Evolutionary conservation across 1,140 invertebrate genomes (phyloP).

Genomic region (Drosophila lowei): DNA sequence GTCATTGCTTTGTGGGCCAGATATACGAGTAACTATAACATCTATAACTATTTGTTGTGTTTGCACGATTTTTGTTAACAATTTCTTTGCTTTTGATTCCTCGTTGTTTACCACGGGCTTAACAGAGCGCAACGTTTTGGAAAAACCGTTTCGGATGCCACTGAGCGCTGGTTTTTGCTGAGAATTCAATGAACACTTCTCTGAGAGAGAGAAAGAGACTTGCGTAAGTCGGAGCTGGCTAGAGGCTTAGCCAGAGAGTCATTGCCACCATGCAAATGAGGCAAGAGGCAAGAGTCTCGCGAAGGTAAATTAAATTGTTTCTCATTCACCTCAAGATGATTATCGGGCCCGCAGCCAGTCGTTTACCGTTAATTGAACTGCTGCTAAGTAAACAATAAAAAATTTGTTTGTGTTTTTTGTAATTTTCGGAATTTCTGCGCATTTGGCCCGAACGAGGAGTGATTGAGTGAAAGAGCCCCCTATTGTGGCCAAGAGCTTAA

Average conservation of each 20-base stretch:
- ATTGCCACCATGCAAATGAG: constrained; percentile 74
- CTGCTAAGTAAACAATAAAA: constrained; percentile 41
- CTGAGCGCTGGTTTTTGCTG: constrained; percentile 16
- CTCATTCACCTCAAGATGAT: constrained; percentile 49
- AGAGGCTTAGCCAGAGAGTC: too few species aligned
- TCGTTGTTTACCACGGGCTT: constrained; percentile 22
- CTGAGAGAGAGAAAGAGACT: constrained; percentile 41
- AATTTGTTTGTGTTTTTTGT: constrained; percentile 29
- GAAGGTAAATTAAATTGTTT: constrained; percentile 70
- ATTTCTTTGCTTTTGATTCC: constrained; percentile 57
- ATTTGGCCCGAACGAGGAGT: constrained; percentile 17
- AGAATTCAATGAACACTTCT: constrained; percentile 23
- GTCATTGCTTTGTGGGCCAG: constrained; percentile 42
- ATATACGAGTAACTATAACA: constrained; percentile 16
- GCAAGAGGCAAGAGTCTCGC: constrained; percentile 19
- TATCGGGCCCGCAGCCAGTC: constrained; percentile 45
- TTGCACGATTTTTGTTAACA: constrained; percentile 61
- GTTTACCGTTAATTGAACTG: constrained; percentile 73
- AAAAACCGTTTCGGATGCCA: constrained; percentile 53
- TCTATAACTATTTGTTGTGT: constrained; percentile 57
- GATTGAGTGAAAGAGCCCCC: constrained; percentile 55
- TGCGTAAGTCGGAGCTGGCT: constrained; percentile 52
- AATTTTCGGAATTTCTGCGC: constrained; percentile 24
- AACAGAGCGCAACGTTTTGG: constrained; percentile 72
- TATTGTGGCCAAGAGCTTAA: constrained; percentile 48